Percentiles rank a stretch among this genome's conserved stretches.
Conservation (phyloP, 35 echinoderm and acorn worm species). For the Ophiothrix spiculata region DNA sequence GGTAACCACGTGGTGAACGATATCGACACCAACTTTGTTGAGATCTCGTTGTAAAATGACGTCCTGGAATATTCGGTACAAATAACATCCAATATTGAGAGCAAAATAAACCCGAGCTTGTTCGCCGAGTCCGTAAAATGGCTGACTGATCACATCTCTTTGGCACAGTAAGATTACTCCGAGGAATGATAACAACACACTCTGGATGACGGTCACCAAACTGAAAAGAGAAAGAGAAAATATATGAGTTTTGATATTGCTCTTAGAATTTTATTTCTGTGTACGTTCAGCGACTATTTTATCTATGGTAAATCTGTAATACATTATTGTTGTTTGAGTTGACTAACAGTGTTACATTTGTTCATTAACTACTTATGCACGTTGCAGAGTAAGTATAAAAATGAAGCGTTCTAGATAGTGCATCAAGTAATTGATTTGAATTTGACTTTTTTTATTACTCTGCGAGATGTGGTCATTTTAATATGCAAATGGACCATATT, state of each 20-base stretch:
- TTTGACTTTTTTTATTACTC: no score
- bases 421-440: no score
- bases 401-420: no score
- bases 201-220: slow-evolving; percentile 20
- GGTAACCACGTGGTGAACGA: slow-evolving; percentile 50
- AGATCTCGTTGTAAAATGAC: slow-evolving; percentile 31
- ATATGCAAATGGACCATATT: no score
- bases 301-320: no score
- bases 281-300: no score
- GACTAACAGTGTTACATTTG: no score
- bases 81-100: slow-evolving; percentile 50
- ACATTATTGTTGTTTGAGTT: no score
- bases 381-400: no score
- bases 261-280: no score
- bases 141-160: slow-evolving; percentile 15
- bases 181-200: background rate
- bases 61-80: slow-evolving; percentile 47
- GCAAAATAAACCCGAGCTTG: slow-evolving; percentile 20
- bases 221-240: slow-evolving; percentile 34
- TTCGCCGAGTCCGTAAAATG: slow-evolving; percentile 13
- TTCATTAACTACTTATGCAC: no score
- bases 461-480: no score
- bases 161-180: slow-evolving; percentile 32
- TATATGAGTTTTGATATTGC: background rate
- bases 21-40: slow-evolving; percentile 28